phyloP scores from a whole-genome alignment of 1,140 invertebrate genomes.

The Aphelenchoides fujianensis region DNA sequence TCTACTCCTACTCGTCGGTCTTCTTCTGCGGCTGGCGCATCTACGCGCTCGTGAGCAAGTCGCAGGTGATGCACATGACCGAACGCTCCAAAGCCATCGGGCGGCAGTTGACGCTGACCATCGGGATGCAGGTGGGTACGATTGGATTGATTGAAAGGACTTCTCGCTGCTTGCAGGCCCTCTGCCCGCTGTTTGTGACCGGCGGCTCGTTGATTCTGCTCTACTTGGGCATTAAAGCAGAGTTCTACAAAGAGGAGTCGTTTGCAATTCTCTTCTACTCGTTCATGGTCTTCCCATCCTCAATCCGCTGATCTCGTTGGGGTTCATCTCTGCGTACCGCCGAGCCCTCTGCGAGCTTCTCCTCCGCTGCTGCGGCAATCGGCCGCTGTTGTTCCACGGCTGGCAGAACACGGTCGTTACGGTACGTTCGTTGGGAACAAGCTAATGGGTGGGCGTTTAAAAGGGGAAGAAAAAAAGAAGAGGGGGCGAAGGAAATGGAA shows the following conservation, averaged over 20 bases:
- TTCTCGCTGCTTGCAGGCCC: no score
- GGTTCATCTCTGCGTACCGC: background rate
- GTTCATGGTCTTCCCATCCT: constrained; percentile 10
- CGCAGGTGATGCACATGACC: background rate
- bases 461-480: no score
- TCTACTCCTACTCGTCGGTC: background rate
- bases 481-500: no score
- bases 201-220: constrained; percentile 4
- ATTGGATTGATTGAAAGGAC: no score
- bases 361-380: background rate
- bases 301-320: background rate
- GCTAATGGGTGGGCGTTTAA: no score
- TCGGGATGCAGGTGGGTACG: background rate
- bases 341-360: background rate
- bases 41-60: background rate
- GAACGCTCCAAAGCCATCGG: background rate
- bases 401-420: no score
- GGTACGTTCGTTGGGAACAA: no score
- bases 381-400: no score
- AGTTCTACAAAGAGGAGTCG: background rate
- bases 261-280: constrained; percentile 5
- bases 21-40: constrained; percentile 1
- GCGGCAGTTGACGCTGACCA: background rate
- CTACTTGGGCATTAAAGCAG: background rate
- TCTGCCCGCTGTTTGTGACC: constrained; percentile 3